A percentile compares a stretch with the other conserved stretches of the same genome.
Evolutionary conservation across 2,888 invertebrate genomes (phyloP).

Genomic region (Eristalis intricaria): DNA sequence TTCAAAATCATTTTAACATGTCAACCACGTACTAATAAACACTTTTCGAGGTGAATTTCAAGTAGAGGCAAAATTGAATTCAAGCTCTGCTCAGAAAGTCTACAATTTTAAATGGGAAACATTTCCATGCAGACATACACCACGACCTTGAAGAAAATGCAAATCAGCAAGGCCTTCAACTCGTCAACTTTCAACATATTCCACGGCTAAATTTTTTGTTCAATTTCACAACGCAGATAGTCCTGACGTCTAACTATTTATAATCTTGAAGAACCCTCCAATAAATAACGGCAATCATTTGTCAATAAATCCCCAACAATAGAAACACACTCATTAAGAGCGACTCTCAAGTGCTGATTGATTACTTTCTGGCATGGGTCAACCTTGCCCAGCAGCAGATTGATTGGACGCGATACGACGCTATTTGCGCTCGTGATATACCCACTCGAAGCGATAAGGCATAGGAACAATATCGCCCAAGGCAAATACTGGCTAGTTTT

Average conservation of each 20-base stretch:
- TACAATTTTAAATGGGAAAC: background rate
- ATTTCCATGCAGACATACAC: background rate
- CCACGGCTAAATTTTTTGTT: background rate
- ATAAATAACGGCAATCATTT: constrained; percentile 39
- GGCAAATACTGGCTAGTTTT: constrained; percentile 7
- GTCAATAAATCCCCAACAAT: constrained; percentile 49
- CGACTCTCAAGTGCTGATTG: constrained; percentile 58
- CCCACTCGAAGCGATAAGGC: constrained; percentile 33
- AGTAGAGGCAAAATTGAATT: background rate
- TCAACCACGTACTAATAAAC: background rate
- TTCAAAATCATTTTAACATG: background rate
- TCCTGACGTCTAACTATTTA: constrained; percentile 2
- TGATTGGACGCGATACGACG: constrained; percentile 39
- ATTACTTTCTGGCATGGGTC: constrained; percentile 37
- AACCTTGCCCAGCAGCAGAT: constrained; percentile 42
- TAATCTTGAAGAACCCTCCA: constrained; percentile 19
- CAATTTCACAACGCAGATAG: background rate
- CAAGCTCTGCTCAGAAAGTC: background rate
- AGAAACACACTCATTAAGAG: constrained; percentile 38
- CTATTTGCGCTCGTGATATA: constrained; percentile 33
- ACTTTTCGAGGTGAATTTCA: background rate
- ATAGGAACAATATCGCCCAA: constrained; percentile 22
- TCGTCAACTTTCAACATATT: background rate
- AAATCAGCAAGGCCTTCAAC: background rate
- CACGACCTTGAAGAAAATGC: background rate